Evolutionary conservation across 2,888 invertebrate genomes (phyloP).

Genomic region (Macrosiphum euphorbiae): DNA sequence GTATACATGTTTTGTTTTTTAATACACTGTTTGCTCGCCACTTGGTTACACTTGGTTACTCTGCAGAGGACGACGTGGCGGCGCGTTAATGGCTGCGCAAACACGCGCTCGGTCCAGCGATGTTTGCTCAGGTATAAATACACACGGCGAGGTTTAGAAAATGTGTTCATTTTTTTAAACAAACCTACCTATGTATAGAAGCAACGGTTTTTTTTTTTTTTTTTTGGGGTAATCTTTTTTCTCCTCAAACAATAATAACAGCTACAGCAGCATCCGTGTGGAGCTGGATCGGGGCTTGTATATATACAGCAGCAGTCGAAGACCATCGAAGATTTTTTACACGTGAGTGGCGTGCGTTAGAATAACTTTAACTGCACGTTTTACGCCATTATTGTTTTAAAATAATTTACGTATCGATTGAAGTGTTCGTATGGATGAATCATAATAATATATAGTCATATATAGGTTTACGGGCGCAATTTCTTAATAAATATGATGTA

Average conservation of each 20-base stretch:
- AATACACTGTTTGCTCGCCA: constrained; percentile 60
- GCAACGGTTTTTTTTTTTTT: constrained; percentile 1
- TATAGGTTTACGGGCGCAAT: neutral
- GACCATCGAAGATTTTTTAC: neutral
- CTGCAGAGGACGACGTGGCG: constrained; percentile 16
- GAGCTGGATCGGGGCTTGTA: neutral
- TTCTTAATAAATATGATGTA: neutral
- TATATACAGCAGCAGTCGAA: neutral
- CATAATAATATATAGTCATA: neutral
- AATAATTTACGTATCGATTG: neutral
- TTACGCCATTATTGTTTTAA: neutral
- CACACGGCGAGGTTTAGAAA: constrained; percentile 11
- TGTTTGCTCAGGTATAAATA: constrained; percentile 39
- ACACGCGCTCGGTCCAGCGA: constrained; percentile 14
- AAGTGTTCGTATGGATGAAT: neutral
- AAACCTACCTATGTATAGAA: neutral
- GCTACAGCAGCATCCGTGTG: neutral
- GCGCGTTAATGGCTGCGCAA: constrained; percentile 59
- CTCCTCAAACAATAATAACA: constrained; percentile 12
- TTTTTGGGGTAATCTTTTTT: constrained; percentile 9
- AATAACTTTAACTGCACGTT: neutral
- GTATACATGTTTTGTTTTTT: constrained; percentile 56
- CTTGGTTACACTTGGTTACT: constrained; percentile 65
- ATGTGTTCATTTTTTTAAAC: constrained; percentile 43
- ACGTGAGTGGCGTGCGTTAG: neutral